phyloP scores from a whole-genome alignment of 2,888 invertebrate genomes.

The Heteromyza rotundicornis region DNA sequence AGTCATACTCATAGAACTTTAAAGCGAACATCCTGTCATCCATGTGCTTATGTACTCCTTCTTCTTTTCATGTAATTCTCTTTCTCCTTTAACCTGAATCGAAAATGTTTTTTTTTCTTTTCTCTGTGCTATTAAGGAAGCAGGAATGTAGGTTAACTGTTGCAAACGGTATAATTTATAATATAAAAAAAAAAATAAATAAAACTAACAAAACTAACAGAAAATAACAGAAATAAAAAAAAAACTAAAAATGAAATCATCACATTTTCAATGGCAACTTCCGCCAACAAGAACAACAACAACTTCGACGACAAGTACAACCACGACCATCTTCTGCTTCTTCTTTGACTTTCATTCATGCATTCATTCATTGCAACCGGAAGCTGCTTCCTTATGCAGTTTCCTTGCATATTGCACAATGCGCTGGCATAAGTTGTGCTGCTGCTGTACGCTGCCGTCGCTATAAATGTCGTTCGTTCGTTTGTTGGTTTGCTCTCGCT shows the following conservation, averaged over 20 bases:
- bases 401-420: slow-evolving; percentile 6
- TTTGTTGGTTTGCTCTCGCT: background rate
- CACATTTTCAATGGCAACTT: slow-evolving; percentile 26
- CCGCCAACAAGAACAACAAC: slow-evolving; percentile 10
- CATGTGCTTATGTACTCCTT: background rate
- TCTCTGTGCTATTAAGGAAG: background rate
- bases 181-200: slow-evolving; percentile 8
- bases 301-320: background rate
- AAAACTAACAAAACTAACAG: slow-evolving; percentile 1
- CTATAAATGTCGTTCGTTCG: background rate
- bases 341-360: background rate
- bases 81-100: background rate
- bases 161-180: slow-evolving; percentile 16
- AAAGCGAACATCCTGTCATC: slow-evolving; percentile 18
- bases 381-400: slow-evolving; percentile 3
- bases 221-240: slow-evolving; percentile 17
- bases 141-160: slow-evolving; percentile 28
- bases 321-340: background rate
- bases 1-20: too few relatives aligned
- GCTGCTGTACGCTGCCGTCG: background rate
- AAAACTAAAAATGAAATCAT: slow-evolving; percentile 10
- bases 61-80: background rate
- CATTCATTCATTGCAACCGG: background rate
- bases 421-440: background rate
- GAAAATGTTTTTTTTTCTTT: background rate